Evolutionary conservation across 2,888 invertebrate species (phyloP).

Genomic region (Athripsodes cinereus): DNA sequence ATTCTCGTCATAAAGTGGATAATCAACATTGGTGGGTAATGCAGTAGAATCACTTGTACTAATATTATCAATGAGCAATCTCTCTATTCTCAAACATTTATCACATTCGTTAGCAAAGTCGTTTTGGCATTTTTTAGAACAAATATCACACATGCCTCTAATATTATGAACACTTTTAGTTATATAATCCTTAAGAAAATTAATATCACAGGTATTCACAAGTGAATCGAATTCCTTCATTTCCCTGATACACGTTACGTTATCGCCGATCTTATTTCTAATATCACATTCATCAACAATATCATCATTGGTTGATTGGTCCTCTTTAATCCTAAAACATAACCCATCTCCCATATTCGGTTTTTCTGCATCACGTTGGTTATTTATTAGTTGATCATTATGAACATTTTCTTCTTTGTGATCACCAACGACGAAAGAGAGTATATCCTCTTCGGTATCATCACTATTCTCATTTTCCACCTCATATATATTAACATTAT

Average conservation of each 20-base stretch:
- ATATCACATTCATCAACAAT: constrained; percentile 3
- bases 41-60: not conserved
- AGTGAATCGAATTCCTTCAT: not conserved
- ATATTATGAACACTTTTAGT: not conserved
- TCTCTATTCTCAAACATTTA: not conserved
- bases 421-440: constrained; percentile 10
- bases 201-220: not conserved
- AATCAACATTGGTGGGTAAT: not conserved
- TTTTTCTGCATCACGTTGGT: not conserved
- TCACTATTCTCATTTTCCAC: constrained; percentile 1
- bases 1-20: not conserved
- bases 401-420: not conserved
- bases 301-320: too few relatives aligned
- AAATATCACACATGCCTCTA: not conserved
- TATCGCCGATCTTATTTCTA: constrained; percentile 1
- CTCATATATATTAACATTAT: not conserved
- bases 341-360: not conserved
- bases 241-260: not conserved
- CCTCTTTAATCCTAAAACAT: too few relatives aligned
- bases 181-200: not conserved
- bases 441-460: constrained; percentile 17
- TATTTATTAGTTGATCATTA: not conserved
- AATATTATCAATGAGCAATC: not conserved
- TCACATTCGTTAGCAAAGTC: not conserved
- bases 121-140: not conserved